Base-by-base conservation (phyloP, 2,888 invertebrate species). In the Hermodice carunculata region DNA sequence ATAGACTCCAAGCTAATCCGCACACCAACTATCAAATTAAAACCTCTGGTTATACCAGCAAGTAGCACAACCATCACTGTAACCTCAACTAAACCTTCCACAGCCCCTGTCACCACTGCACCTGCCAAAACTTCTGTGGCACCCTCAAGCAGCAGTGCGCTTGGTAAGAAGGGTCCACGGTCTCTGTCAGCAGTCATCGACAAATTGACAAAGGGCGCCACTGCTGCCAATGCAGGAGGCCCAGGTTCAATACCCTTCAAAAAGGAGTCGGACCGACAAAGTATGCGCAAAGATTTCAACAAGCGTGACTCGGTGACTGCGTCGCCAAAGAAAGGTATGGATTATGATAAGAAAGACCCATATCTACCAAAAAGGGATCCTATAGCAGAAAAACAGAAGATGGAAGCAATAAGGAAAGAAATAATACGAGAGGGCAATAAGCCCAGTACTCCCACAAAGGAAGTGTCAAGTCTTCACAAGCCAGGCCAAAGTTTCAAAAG, bases 151-250 rank as follows among this genome's bases (percentile, higher is more conserved):
- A 51, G 46, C 14, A 22, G 48, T 11, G 46, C 49, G 11, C 56
- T 54, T 8, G 28, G 32, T 22, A 57, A 54, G 32, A 32, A 28
- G 22, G 44, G 46, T 29, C 31, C 8, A 34, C 57, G 32, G 57
- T 17, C 83, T 4, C 68, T 85, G 42, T 80, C 81, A 31, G 83
- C 94, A 22, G 93, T 95, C 17, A 94, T 95, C 76, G 94, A 95
- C 80, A 95, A 95, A 83, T 85, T 95, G 26, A 93, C 78, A n/a
- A 69, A 78, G 61, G 26, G 29, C 31, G 51, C 51, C 42, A 44
- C 19, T 19, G 26, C 28, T 29, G 51, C 51, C 42, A 44, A 31
- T 19, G 19, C 58, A 22, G 26, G 42, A 4, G 19, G 29, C 28
- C 6, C 22, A 11, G 6, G 11, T 6, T 6, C 6, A 14, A n/a